Evolutionary conservation across 2,888 invertebrate species (phyloP), one percentile per base, ranked within the genome.

Genomic region (Drosophila mercatorum): DNA sequence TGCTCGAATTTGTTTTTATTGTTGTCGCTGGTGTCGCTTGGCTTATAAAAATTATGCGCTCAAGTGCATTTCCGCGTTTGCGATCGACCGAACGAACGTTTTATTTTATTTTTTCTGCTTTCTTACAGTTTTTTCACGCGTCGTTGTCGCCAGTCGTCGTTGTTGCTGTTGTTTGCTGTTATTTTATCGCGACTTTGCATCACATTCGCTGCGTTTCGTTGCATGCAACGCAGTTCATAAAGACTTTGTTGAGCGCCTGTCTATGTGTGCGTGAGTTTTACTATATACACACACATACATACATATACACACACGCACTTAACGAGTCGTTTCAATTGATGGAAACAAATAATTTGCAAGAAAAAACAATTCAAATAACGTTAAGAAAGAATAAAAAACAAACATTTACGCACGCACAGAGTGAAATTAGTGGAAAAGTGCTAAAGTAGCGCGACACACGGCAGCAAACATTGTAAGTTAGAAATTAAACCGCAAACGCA

Each of bases 11-110:
- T 73, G 44, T 75, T 67, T 46, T 64, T 68, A 47, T 49, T 60
- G 44, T 72, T 57, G 64, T 40, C 65, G 44, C 53, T 71, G 58
- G 47, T 72, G 83, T 83, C 75, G 81, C 77, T 83, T 78, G 76
- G 71, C 58, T 82, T 88, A 82, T 74, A 85, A 69, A 83, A 88
- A 83, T 85, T 85, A 88, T 84, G 81, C 88, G 88, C 88, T 84
- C 81, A 84, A 84, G 83, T 88, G 84, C 84, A 86, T 85, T 84
- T 88, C 84, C 84, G 84, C 88, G 71, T 84, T 80, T 81, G 74
- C 66, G 61, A 71, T 57, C 59, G 63, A 70, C 58, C 60, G 64
- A 76, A 73, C 68, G 70, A 78, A 73, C 68, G 70, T 68, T 74
- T 79, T 76, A 52, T 66, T 43, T 69, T 63, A 60, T 56, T 59